Evolutionary conservation across 2,113 vertebrate genomes (phyloP).

Genomic region (Ascaphus truei): DNA sequence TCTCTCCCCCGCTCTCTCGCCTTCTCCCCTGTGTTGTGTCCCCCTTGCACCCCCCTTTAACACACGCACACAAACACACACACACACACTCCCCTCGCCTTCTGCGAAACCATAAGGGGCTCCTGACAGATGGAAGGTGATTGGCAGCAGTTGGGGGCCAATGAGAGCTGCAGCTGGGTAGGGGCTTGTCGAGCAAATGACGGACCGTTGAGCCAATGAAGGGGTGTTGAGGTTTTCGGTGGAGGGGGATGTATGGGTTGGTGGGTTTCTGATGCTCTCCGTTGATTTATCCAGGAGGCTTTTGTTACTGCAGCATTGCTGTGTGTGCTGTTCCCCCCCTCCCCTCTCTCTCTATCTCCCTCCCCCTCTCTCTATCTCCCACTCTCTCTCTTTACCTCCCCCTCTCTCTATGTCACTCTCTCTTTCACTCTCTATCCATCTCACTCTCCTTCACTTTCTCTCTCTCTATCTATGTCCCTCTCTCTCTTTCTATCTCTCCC

Average conservation of each 20-base stretch:
- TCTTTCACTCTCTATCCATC: neutral
- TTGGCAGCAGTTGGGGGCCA: constrained; percentile 14
- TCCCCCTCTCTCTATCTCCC: neutral
- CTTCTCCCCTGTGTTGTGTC: neutral
- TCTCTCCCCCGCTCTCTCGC: neutral
- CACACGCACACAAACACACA: constrained; percentile 19
- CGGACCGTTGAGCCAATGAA: constrained; percentile 9
- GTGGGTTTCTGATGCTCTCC: neutral
- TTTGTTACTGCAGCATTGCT: constrained; percentile 18
- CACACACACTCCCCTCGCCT: constrained; percentile 28
- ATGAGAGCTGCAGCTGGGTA: neutral
- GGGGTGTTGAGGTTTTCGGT: constrained; percentile 1
- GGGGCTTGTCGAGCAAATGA: constrained; percentile 1
- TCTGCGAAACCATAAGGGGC: constrained; percentile 35
- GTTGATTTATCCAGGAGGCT: constrained; percentile 29
- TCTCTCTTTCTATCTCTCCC: neutral
- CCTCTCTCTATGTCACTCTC: neutral
- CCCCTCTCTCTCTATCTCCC: neutral
- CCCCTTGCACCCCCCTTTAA: constrained; percentile 29
- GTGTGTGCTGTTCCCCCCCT: neutral
- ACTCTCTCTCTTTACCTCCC: neutral
- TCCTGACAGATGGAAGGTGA: constrained; percentile 33
- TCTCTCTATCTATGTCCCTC: neutral
- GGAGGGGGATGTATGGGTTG: neutral
- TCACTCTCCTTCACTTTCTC: neutral